Conservation (phyloP, 2,113 vertebrate genomes). For the Turdus rufiventris region DNA sequence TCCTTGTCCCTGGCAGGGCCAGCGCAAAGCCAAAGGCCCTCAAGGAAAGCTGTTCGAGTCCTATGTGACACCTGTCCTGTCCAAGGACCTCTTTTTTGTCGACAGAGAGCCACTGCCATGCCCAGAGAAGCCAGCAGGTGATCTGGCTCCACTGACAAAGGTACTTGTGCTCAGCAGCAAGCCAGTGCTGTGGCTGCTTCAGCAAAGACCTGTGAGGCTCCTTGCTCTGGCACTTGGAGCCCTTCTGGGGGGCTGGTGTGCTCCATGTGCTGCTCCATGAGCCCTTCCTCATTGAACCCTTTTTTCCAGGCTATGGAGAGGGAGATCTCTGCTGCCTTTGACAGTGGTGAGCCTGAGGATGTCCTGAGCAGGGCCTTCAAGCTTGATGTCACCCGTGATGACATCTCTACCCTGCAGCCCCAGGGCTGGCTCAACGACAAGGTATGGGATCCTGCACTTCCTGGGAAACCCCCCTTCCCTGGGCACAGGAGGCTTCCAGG, state of each 20-base stretch:
- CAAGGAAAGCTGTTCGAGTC: neutral
- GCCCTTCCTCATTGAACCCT: neutral
- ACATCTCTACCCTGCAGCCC: slow-evolving; percentile 82
- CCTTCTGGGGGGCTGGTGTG: neutral
- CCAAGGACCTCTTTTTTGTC: neutral
- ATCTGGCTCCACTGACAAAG: neutral
- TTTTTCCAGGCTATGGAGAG: slow-evolving; percentile 84
- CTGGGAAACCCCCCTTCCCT: neutral
- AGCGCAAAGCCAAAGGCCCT: rapidly evolving
- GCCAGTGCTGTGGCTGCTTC: neutral
- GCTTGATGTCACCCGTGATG: slow-evolving; percentile 83
- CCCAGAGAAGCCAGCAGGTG: neutral
- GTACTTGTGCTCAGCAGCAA: neutral
- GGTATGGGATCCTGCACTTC: slow-evolving; percentile 49
- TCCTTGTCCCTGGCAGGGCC: neutral
- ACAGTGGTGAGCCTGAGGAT: slow-evolving; percentile 72
- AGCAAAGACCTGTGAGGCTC: neutral
- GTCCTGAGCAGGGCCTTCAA: slow-evolving; percentile 88
- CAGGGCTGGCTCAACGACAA: slow-evolving; percentile 89
- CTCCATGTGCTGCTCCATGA: neutral
- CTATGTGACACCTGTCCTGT: neutral
- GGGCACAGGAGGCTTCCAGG: neutral
- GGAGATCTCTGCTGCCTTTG: slow-evolving; percentile 78
- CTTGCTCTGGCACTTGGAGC: neutral
- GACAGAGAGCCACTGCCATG: neutral